Evolutionary conservation across 2,113 vertebrate genomes (phyloP), one percentile per base, ranked within the genome.

Genomic region (Hippocampus barbouri): DNA sequence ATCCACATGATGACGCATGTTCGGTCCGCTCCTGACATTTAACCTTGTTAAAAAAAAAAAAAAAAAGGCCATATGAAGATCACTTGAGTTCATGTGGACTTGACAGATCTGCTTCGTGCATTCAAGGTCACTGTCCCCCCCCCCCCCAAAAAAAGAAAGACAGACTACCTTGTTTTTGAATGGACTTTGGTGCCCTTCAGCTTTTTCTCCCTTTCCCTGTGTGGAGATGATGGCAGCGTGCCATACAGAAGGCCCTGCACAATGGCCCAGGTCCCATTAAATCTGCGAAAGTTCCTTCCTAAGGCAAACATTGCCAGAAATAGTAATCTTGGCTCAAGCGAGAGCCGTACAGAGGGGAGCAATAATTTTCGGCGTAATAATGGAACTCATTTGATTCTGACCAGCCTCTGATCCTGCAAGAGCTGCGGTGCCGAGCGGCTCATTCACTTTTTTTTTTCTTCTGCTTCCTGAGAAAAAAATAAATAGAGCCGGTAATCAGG

Each of bases 261-360:
- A 98, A 96, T 97, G 95, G 95, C 94, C 93, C 92, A 94, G 94
- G 86, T 93, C 95, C 94, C 95, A 95, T 96, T 97, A 96, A 96
- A 96, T 94, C 93, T 91, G 92, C 92, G 93, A 96, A 97, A 93
- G 94, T 95, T 96, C 95, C 96, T 98, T 96, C 96, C 96, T 96
- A 92, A 95, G 94, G 92, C 94, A 94, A 95, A 94, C 93, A 90
- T 87, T 84, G 93, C 95, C 95, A 97, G 94, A 97, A 97, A 98
- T 98, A 98, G 95, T 94, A 88, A 92, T 94, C 91, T 94, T 96
- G 94, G 94, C 94, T 82, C 71, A 86, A 91, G 90, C 90, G 89
- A 87, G 84, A 83, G 91, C 91, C 93, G 90, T 73, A 89, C 90
- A 91, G 89, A 88, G 75, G 95, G 94, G 95, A 94, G 93, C 93